phyloP scores from a whole-genome alignment of 2,797 vertebrate genomes.

The Hypotaenidia philippensis region DNA sequence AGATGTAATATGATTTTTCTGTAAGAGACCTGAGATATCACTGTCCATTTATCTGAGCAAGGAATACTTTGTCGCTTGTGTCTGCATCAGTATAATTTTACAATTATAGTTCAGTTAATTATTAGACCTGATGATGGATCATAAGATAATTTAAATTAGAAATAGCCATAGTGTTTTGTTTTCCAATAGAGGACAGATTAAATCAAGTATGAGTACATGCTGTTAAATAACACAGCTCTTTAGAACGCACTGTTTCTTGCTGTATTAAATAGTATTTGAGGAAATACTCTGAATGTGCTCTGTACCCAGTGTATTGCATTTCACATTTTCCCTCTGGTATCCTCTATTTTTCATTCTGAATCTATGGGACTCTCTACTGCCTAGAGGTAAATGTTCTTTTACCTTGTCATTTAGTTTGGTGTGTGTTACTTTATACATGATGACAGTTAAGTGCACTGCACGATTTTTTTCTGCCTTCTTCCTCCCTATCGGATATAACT shows the following conservation, averaged over 20 bases:
- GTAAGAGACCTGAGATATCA: neutral
- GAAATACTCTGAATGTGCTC: neutral
- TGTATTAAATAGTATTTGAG: neutral
- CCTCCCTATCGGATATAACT: neutral
- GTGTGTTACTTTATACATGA: neutral
- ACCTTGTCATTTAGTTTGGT: conserved; percentile 10
- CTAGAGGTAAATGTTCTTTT: conserved; percentile 37
- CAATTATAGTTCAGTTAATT: neutral
- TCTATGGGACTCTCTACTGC: neutral
- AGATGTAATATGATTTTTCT: neutral
- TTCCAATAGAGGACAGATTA: neutral
- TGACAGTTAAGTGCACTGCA: conserved; percentile 5
- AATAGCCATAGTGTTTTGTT: neutral
- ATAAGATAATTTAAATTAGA: neutral
- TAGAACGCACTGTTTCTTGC: neutral
- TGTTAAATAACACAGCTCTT: neutral
- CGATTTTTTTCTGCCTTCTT: neutral
- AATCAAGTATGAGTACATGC: neutral
- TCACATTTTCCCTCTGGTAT: neutral
- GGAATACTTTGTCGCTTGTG: neutral
- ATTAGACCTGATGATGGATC: neutral
- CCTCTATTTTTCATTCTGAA: neutral
- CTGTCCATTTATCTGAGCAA: neutral
- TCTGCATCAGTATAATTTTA: neutral
- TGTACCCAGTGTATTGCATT: neutral